Evolutionary conservation across 2,797 vertebrate genomes (phyloP), one percentile per base, ranked within the genome.

Genomic region (Falco concolor): DNA sequence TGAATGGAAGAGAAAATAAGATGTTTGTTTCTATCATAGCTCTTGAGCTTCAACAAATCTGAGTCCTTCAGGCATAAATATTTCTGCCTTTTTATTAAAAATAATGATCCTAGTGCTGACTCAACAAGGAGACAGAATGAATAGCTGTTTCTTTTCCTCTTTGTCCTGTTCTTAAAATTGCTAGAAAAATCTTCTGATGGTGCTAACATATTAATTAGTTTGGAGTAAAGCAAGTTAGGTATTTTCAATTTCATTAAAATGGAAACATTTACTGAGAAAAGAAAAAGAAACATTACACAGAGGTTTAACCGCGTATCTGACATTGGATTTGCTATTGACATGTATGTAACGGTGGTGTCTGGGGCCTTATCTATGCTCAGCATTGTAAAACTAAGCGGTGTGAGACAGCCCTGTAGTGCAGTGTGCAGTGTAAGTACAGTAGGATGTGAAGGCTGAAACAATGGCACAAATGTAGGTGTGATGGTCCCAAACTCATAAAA

Each of bases 81-180:
- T 54, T 81, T 87, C 42, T 42, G 42, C 64, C 17, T 84, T 81
- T 87, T 87, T 68, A 76, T 72, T 92, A 74, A 80, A 91, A 94
- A 73, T 73, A 78, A 70, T 1, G 3, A 47, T 73, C 28, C 57
- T 42, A 23, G 6, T 81, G 30, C 52, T 83, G 63, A 82, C 49
- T 80, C n/a, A 88, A 50, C 34, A 61, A 68, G 56, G 70, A 79
- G 18, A 36, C 10, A 74, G 57, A 78, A 30, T 36, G 40, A 84
- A 73, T 23, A 76, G 30, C n/a, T 75, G 11, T 59, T 83, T 56
- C 21, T 57, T 9, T 30, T 60, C 19, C 7, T 82, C 38, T 74
- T 47, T 27, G 7, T 60, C 12, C 32, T 59, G 8, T 70, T 69
- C 42, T 83, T 94, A 40, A 70, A 86, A 68, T 84, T 60, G 59